Percentiles rank a stretch among this genome's conserved stretches.
phyloP scores from a whole-genome alignment of 2,797 vertebrate genomes.

The Takifugu ocellatus region DNA sequence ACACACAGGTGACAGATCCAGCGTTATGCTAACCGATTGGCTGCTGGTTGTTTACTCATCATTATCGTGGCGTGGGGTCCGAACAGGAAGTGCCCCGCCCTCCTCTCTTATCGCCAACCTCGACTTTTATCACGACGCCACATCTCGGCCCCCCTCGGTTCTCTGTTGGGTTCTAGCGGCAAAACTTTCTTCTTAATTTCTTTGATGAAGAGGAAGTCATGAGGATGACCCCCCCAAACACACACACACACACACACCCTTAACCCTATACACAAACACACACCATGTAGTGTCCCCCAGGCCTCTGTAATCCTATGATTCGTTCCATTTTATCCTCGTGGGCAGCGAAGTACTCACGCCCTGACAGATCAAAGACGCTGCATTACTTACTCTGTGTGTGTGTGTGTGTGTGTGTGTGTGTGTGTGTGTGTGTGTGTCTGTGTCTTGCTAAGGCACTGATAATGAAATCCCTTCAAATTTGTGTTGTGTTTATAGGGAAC shows the following conservation, averaged over 20 bases:
- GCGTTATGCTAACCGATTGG: not conserved
- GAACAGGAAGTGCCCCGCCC: conserved; percentile 24
- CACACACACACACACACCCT: too few species aligned
- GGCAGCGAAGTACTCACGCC: conserved; percentile 38
- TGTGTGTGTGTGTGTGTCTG: conserved; percentile 3
- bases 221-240: conserved; percentile 25
- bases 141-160: not conserved
- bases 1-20: not conserved
- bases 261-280: not conserved
- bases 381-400: conserved; percentile 13
- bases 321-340: conserved; percentile 42
- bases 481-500: conserved; percentile 12
- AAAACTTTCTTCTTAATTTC: conserved; percentile 13
- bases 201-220: conserved; percentile 52
- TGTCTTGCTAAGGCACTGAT: conserved; percentile 13
- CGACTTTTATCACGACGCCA: not conserved
- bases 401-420: conserved; percentile 6
- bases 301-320: conserved; percentile 50
- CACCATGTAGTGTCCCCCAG: conserved; percentile 32
- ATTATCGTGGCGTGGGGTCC: not conserved
- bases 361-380: conserved; percentile 46
- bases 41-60: not conserved
- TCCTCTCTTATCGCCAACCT: not conserved
- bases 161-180: not conserved
- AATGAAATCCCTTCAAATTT: conserved; percentile 19